Evolutionary conservation across 2,888 invertebrate species (phyloP).

Genomic region (Tenthredo scrophulariae): DNA sequence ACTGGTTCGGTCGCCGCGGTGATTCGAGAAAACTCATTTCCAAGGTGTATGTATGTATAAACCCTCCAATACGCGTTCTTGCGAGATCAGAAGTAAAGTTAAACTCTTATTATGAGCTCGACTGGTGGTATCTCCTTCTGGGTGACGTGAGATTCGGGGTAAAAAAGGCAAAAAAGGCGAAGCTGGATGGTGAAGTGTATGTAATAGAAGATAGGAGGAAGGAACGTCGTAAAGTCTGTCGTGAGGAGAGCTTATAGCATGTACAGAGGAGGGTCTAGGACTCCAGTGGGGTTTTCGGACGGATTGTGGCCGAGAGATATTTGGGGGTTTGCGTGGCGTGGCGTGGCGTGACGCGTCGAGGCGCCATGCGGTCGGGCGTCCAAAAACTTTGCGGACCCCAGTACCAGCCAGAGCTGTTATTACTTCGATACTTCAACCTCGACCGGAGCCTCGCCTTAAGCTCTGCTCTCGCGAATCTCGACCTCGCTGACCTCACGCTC

Average conservation of each 20-base stretch:
- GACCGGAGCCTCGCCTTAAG: constrained; percentile 14
- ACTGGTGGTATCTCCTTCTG: background rate
- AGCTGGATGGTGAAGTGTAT: background rate
- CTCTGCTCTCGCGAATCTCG: constrained; percentile 43
- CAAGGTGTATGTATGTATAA: no score
- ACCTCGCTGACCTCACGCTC: constrained; percentile 45
- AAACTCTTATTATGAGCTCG: background rate
- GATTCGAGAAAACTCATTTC: no score
- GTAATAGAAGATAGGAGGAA: constrained; percentile 32
- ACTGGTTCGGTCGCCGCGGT: no score
- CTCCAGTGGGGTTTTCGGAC: constrained; percentile 5
- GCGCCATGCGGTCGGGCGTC: constrained; percentile 52
- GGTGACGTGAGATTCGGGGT: background rate
- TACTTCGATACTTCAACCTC: constrained; percentile 51
- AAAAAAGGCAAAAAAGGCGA: background rate
- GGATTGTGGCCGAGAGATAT: constrained; percentile 33
- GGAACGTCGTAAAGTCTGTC: constrained; percentile 23
- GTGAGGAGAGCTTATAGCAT: background rate
- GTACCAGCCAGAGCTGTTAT: constrained; percentile 41
- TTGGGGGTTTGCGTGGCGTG: constrained; percentile 13
- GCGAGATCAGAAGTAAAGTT: background rate
- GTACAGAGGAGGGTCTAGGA: constrained; percentile 3
- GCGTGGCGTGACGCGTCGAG: background rate
- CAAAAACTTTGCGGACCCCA: constrained; percentile 49
- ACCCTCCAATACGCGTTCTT: no score